Percentiles rank a stretch among this genome's conserved stretches.
Evolutionary conservation across 2,113 vertebrate species (phyloP).

Genomic region (Phalacrocorax carbo): DNA sequence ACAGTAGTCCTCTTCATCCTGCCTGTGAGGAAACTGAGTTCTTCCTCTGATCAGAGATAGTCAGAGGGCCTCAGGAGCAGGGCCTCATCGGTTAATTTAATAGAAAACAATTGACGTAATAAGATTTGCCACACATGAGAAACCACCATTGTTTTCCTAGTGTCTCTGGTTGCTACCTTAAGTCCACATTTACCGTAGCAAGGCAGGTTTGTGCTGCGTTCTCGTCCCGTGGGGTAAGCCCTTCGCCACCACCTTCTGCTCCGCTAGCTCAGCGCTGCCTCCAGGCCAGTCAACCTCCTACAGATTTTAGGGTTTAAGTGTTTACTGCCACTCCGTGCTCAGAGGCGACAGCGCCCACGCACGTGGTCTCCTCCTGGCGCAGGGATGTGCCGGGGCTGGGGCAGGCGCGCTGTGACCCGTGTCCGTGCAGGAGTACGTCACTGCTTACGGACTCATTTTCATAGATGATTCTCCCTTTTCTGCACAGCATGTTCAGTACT

Average conservation of each 20-base stretch:
- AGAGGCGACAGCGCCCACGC: rapidly evolving
- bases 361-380: rapidly evolving
- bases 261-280: not conserved
- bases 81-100: not conserved
- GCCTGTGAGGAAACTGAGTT: not conserved
- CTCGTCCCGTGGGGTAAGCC: not conserved
- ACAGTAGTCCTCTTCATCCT: not conserved
- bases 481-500: not conserved
- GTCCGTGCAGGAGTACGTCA: not conserved
- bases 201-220: not conserved
- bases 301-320: not conserved
- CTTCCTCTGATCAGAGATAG: not conserved
- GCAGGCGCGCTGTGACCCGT: not conserved
- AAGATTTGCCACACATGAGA: not conserved
- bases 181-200: not conserved
- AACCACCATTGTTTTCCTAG: not conserved
- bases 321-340: not conserved
- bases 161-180: not conserved
- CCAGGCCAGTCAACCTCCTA: not conserved
- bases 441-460: not conserved
- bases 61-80: not conserved
- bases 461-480: not conserved
- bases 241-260: not conserved
- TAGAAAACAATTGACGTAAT: not conserved
- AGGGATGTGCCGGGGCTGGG: not conserved